These are phyloP conservation scores for Hydropsyche tenuis DNA, from an alignment of 1,140 invertebrate species.

Conservation along the genomic window DNA sequence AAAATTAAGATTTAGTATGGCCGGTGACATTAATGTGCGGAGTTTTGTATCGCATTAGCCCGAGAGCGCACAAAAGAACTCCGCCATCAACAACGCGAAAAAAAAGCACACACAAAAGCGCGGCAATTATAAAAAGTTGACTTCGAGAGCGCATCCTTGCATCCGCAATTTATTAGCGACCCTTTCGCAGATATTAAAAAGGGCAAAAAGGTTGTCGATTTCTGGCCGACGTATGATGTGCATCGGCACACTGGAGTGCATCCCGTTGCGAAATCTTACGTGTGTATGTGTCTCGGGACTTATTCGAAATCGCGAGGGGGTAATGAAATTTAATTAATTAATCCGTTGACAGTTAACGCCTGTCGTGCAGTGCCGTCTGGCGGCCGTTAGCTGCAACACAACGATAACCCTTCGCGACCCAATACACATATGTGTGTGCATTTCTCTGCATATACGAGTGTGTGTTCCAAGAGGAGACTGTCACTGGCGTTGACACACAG, in stretches of 20 bases:
- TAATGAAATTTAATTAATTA: slow-evolving; percentile 43
- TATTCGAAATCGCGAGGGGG: slow-evolving; percentile 40
- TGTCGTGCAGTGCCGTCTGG: slow-evolving; percentile 26
- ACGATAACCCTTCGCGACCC: slow-evolving; percentile 18
- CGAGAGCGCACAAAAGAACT: too few species aligned
- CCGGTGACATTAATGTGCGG: slow-evolving; percentile 34
- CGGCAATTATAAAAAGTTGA: too few species aligned
- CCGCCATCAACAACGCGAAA: too few species aligned
- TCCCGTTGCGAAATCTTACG: slow-evolving; percentile 22
- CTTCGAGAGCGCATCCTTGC: too few species aligned
- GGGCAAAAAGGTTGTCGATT: not conserved
- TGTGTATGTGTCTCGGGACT: slow-evolving; percentile 26
- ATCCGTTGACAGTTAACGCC: slow-evolving; percentile 40
- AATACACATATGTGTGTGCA: not conserved
- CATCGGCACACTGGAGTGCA: slow-evolving; percentile 21
- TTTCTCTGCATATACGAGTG: too few species aligned
- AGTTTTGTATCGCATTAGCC: slow-evolving; percentile 29
- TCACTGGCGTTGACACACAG: not conserved
- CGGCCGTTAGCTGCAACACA: slow-evolving; percentile 23
- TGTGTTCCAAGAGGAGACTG: not conserved
- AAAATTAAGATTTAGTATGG: slow-evolving; percentile 41
- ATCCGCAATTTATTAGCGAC: too few species aligned
- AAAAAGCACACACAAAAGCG: too few species aligned
- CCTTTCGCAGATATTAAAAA: too few species aligned
- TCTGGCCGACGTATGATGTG: not conserved